These are phyloP conservation scores for Eumaeus atala DNA, from an alignment of 1,140 invertebrate genomes.

Conservation along the genomic window DNA sequence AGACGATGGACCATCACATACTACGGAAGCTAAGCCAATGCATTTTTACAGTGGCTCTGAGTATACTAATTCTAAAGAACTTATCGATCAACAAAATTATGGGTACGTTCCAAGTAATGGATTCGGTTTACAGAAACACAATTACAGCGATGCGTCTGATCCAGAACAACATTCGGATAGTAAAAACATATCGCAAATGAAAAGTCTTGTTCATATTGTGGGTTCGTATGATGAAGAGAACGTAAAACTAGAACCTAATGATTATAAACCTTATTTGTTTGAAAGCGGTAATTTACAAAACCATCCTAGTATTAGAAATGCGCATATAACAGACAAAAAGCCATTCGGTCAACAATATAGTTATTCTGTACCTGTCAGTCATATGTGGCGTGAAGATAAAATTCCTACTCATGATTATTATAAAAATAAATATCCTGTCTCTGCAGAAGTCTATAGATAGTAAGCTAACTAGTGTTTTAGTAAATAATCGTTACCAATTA, in stretches of 20 bases:
- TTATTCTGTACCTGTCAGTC: conserved; percentile 3
- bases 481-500: conserved; percentile 2
- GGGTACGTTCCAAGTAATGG: not conserved
- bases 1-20: not conserved
- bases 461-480: not conserved
- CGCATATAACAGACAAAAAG: not conserved
- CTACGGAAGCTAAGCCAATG: not conserved
- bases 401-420: conserved; percentile 1
- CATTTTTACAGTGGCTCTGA: not conserved
- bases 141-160: not conserved
- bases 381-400: not conserved
- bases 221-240: not conserved
- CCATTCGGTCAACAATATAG: not conserved
- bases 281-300: not conserved
- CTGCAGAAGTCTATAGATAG: conserved; percentile 11
- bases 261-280: not conserved
- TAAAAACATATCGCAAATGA: not conserved
- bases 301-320: not conserved
- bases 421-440: conserved; percentile 4
- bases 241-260: not conserved
- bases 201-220: not conserved
- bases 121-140: not conserved
- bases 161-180: not conserved
- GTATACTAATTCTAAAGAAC: not conserved
- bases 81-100: not conserved